Conservation (phyloP, 2,797 vertebrate genomes). For the Masticophis lateralis region DNA sequence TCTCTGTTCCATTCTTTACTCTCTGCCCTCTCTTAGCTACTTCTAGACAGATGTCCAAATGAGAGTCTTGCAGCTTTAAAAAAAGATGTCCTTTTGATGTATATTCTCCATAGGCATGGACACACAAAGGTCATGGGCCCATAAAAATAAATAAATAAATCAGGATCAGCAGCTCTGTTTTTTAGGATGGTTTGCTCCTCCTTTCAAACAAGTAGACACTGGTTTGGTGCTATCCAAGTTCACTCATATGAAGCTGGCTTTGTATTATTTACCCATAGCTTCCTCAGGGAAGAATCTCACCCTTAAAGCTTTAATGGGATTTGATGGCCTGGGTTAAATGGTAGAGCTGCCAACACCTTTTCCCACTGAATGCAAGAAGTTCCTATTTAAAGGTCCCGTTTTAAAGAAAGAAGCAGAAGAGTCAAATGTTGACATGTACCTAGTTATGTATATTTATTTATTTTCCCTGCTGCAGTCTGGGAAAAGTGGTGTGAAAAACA, state of each 20-base stretch:
- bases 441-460: slow-evolving; percentile 9
- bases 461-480: neutral
- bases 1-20: no score
- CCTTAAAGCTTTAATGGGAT: slow-evolving; percentile 18
- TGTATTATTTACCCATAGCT: slow-evolving; percentile 31
- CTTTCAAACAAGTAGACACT: slow-evolving; percentile 19
- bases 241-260: neutral
- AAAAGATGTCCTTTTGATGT: neutral
- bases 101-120: slow-evolving; percentile 1
- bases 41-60: neutral
- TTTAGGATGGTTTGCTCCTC: slow-evolving; percentile 5
- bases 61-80: neutral
- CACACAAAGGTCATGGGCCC: neutral
- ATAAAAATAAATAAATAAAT: neutral
- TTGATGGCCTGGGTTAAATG: slow-evolving; percentile 15
- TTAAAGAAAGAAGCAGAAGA: slow-evolving; percentile 13
- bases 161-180: slow-evolving; percentile 6
- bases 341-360: slow-evolving; percentile 18
- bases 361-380: neutral
- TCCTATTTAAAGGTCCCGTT: neutral
- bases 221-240: neutral
- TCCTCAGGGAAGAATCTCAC: slow-evolving; percentile 35
- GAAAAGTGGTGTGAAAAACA: neutral
- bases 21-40: neutral
- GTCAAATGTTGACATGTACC: slow-evolving; percentile 25